phyloP scores from a whole-genome alignment of 1,140 invertebrate species.

The Zophobas morio region DNA sequence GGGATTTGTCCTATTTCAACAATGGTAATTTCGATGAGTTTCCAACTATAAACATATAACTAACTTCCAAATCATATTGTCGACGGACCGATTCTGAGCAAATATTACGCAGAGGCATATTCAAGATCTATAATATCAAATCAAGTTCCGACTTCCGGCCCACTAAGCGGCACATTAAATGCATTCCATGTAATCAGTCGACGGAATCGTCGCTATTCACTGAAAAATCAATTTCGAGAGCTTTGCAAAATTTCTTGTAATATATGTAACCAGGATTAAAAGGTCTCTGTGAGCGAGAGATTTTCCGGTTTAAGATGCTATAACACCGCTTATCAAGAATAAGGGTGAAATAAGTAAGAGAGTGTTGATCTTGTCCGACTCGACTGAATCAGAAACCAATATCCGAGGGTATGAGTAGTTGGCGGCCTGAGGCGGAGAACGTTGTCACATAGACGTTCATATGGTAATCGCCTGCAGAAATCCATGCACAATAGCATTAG shows the following conservation, averaged over 20 bases:
- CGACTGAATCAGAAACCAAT: slow-evolving; percentile 68
- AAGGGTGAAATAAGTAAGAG: slow-evolving; percentile 56
- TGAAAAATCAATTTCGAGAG: slow-evolving; percentile 21
- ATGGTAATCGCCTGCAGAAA: slow-evolving; percentile 68
- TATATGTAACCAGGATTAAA: slow-evolving; percentile 12
- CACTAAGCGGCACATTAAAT: slow-evolving; percentile 28
- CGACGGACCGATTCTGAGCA: slow-evolving; percentile 6
- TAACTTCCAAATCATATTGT: slow-evolving; percentile 27
- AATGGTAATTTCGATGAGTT: slow-evolving; percentile 17
- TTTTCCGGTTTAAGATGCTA: slow-evolving; percentile 17
- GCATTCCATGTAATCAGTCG: slow-evolving; percentile 16
- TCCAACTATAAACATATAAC: slow-evolving; percentile 34
- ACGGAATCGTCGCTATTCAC: slow-evolving; percentile 18
- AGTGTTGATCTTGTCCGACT: slow-evolving; percentile 67
- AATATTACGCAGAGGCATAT: slow-evolving; percentile 35
- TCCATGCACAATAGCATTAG: slow-evolving; percentile 67
- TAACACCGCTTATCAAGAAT: slow-evolving; percentile 50
- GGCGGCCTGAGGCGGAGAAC: slow-evolving; percentile 54
- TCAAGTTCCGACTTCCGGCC: slow-evolving; percentile 32
- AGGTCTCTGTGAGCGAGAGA: slow-evolving; percentile 1
- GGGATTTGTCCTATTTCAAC: slow-evolving; percentile 10
- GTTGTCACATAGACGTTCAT: slow-evolving; percentile 59
- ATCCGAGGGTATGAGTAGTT: slow-evolving; percentile 63
- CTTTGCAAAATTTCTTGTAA: slow-evolving; percentile 20
- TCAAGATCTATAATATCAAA: slow-evolving; percentile 45